Base-by-base conservation (phyloP, 2,113 vertebrate species). In the Uria lomvia region DNA sequence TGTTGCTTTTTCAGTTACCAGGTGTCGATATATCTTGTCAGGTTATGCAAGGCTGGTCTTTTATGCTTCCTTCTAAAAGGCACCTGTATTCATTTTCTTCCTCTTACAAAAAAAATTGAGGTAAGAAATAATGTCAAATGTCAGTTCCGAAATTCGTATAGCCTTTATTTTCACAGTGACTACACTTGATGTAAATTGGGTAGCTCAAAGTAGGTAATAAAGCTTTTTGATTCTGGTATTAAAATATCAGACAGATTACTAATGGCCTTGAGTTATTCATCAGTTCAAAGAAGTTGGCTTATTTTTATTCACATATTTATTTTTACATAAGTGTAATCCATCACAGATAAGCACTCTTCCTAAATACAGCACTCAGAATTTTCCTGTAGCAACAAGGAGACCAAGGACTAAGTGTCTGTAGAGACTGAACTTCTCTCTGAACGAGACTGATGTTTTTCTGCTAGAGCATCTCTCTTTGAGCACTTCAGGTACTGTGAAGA, bases 231-330 rank as follows among this genome's bases (percentile, higher is more conserved):
- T 95, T 90, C 62, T 79, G n/a, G 9, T 91, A 50, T 77, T 95
- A 66, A 87, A 94, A 74, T 83, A 78, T 67, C 45, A 81, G 43
- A 20, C 27, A 81, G 76, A 90, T 92, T 87, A 65, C 53, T 91
- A 60, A 91, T 68, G 49, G 73, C 77, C 87, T 90, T 79, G 66
- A 93, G 77, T 86, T 70, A 77, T 68, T 92, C 40, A 89, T 94
- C 68, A 78, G 40, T 85, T 94, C 62, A 82, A 62, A 89, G 68
- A 65, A 73, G 52, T 66, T 94, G 58, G 19, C 65, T 91, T 75
- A 45, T 89, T 94, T 94, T 87, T 80, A 63, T 93, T 94, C 74
- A 43, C 40, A 5, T 92, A 53, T 94, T 96, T 96, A 82, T 91
- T 95, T 92, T 77, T 90, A 55, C 15, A 3, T 38, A 78, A 93